Percentiles rank a stretch among this genome's conserved stretches.
phyloP scores from a whole-genome alignment of 2,797 vertebrate genomes.

The Arnoldichthys spilopterus region DNA sequence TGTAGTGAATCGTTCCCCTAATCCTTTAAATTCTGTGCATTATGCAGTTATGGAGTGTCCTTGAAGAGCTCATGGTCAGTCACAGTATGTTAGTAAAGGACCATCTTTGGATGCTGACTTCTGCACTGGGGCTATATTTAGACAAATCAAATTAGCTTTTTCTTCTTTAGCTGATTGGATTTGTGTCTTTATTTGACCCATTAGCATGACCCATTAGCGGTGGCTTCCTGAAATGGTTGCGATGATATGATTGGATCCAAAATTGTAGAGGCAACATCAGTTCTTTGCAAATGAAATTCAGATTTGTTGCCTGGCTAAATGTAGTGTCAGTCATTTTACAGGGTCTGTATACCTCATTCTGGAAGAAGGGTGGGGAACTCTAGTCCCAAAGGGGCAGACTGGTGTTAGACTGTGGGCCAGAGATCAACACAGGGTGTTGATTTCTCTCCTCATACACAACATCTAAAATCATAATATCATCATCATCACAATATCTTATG shows the following conservation, averaged over 20 bases:
- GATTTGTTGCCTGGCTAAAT: background rate
- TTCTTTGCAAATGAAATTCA: background rate
- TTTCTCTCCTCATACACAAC: too few relatives aligned
- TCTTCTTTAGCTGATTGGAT: constrained; percentile 7
- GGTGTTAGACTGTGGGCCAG: too few relatives aligned
- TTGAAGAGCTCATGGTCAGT: constrained; percentile 40
- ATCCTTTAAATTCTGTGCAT: constrained; percentile 26
- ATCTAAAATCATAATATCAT: too few relatives aligned
- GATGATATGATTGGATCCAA: background rate
- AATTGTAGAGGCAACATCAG: background rate
- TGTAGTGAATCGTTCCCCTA: constrained; percentile 30
- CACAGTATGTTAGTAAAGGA: constrained; percentile 24
- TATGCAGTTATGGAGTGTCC: constrained; percentile 45
- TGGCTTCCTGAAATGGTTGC: background rate
- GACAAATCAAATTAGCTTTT: constrained; percentile 18
- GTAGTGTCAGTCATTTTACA: background rate
- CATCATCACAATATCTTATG: too few relatives aligned
- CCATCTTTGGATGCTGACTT: constrained; percentile 18
- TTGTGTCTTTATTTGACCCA: background rate
- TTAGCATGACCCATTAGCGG: background rate
- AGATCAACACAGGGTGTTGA: too few relatives aligned
- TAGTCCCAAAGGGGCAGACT: too few relatives aligned
- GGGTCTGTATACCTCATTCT: background rate
- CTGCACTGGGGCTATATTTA: background rate
- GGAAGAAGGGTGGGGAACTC: too few relatives aligned